phyloP scores from a whole-genome alignment of 2,797 vertebrate genomes.

The Hybognathus amarus region DNA sequence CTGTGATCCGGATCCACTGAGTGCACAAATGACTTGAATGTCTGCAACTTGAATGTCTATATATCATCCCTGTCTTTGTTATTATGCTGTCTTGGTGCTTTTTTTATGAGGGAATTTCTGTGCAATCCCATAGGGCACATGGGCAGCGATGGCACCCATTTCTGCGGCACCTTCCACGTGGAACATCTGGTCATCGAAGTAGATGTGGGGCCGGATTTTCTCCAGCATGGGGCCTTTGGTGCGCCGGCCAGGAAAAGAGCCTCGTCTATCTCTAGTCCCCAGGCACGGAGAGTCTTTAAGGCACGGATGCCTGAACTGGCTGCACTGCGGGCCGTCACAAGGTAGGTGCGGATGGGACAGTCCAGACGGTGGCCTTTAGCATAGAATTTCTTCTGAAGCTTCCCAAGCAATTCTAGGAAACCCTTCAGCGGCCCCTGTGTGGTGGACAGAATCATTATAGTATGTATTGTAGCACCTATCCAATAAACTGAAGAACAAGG shows the following conservation, averaged over 20 bases:
- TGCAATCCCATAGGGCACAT: constrained; percentile 94
- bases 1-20: not conserved
- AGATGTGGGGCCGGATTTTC: constrained; percentile 97
- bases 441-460: not conserved
- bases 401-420: constrained; percentile 91
- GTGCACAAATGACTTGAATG: not conserved
- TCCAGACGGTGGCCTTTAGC: constrained; percentile 90
- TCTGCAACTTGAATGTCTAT: not conserved
- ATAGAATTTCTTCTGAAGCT: constrained; percentile 98
- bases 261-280: constrained; percentile 96
- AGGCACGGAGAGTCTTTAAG: constrained; percentile 93
- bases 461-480: not conserved
- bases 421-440: constrained; percentile 92
- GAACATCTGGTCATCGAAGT: constrained; percentile 99
- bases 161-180: constrained; percentile 93
- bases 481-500: not conserved
- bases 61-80: constrained; percentile 31
- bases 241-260: constrained; percentile 94
- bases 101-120: constrained; percentile 77
- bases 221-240: constrained; percentile 91
- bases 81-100: constrained; percentile 66
- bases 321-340: constrained; percentile 93
- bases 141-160: constrained; percentile 91
- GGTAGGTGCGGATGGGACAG: constrained; percentile 94
- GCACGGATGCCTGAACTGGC: constrained; percentile 96